Conservation (phyloP, 1,140 invertebrate genomes). For the Batillaria attramentaria region DNA sequence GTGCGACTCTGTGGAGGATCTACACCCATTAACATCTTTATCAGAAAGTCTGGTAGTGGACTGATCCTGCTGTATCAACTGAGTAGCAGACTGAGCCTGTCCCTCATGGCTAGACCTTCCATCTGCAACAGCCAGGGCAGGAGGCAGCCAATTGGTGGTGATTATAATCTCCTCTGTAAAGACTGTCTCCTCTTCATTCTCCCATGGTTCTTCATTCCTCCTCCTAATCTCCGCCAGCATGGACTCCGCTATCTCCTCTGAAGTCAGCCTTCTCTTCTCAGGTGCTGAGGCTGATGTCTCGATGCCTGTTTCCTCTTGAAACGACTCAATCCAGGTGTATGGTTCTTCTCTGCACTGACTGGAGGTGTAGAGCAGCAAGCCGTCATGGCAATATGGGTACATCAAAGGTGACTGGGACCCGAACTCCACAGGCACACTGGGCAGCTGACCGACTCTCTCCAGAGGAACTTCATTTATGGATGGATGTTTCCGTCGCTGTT, state of each 20-base stretch:
- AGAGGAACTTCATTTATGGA: constrained; percentile 3
- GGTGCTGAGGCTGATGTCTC: constrained; percentile 11
- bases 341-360: constrained; percentile 6
- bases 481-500: background rate
- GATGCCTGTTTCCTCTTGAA: constrained; percentile 19
- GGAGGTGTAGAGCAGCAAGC: constrained; percentile 11
- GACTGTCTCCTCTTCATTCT: background rate
- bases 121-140: too few species aligned
- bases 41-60: too few species aligned
- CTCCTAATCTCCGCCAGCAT: constrained; percentile 16
- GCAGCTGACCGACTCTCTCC: constrained; percentile 6
- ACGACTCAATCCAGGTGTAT: constrained; percentile 23
- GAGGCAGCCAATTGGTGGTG: too few species aligned
- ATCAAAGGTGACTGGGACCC: background rate
- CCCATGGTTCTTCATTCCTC: background rate
- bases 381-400: constrained; percentile 20
- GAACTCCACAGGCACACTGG: background rate
- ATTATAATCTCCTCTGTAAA: constrained; percentile 17
- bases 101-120: too few species aligned
- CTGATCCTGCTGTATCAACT: too few species aligned
- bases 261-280: constrained; percentile 33
- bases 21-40: too few species aligned
- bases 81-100: too few species aligned
- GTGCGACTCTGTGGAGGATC: too few species aligned
- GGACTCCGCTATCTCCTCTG: constrained; percentile 27